Conservation (phyloP, 2,113 vertebrate genomes). For the Macaca nemestrina region DNA sequence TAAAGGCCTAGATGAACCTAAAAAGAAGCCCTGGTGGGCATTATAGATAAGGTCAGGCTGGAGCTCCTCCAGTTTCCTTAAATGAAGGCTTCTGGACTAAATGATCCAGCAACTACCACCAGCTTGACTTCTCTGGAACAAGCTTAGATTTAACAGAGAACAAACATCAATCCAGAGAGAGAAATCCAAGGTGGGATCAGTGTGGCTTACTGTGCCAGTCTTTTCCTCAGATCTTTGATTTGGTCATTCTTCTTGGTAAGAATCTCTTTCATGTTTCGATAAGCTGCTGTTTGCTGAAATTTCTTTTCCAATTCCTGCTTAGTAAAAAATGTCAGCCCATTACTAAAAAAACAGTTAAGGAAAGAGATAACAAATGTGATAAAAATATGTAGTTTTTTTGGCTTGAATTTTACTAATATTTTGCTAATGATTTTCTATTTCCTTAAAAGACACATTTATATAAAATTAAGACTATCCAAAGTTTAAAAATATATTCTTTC, state of each 20-base stretch:
- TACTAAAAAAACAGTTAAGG: not conserved
- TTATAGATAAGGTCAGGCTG: rapidly evolving
- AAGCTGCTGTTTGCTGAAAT: constrained; percentile 97
- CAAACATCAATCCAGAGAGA: not conserved
- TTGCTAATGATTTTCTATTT: constrained; percentile 26
- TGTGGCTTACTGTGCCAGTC: constrained; percentile 89
- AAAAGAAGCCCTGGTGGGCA: not conserved
- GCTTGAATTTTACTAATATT: not conserved
- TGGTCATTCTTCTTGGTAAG: constrained; percentile 97
- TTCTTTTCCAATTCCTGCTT: constrained; percentile 95
- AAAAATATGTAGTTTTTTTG: not conserved
- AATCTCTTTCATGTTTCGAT: constrained; percentile 98
- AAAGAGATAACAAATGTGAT: not conserved
- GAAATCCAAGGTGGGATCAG: rapidly evolving
- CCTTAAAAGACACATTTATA: not conserved
- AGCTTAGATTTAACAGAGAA: not conserved
- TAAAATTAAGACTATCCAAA: not conserved
- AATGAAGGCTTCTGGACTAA: not conserved
- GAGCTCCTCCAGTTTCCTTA: not conserved
- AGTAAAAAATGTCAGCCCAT: not conserved
- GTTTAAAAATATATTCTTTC: not conserved
- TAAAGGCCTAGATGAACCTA: not conserved
- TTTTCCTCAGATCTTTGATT: constrained; percentile 94
- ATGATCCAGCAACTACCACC: rapidly evolving
- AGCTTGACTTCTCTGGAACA: not conserved